Base-by-base conservation (phyloP, 2,888 invertebrate genomes). In the Tanypteryx hageni region DNA sequence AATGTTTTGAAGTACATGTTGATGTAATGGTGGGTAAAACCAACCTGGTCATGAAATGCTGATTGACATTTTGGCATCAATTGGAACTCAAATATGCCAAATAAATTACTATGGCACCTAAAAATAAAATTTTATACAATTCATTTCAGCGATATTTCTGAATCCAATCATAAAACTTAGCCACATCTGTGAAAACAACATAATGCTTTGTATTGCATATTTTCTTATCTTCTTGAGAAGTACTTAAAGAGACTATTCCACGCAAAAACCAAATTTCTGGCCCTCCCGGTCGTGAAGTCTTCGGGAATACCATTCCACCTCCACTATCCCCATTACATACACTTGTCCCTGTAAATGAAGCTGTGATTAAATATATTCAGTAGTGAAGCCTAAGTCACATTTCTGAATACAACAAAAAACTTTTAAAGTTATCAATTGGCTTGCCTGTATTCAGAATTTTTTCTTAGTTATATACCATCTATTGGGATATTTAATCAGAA, bases 301-400 rank as follows among this genome's bases (percentile, higher is more conserved):
- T 91, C 18, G 86, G 83, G 44, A 92, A 84, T 18, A 92, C 92
- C 92, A 92, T 92, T 16, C 92, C 92, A 10, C 92, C 92, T 58
- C 92, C 92, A 92, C 92, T 92, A 57, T 92, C 92, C n/a, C 92
- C 92, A 91, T 92, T 92, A 84, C 92, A 92, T 3, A 89, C 92
- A 83, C 92, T 92, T 59, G 92, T 92, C 18, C 92, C 92, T 92
- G 76, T 0, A 92, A 92, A 58, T 0, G 16, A 57, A 81, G 56
- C 9, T 27, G 44, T 44, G 44, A 3, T 44, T 44, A 44, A 44
- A 44, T 44, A 44, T 44, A 44, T 44, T 44, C 3, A 44, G 44
- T 3, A 5, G 44, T 44, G 44, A 44, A 44, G 1, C 44, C 44
- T 44, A 44, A 44, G 44, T 44, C 44, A 44, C 44, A 44, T 44